Percentiles rank a stretch among this genome's conserved stretches.
Conservation (phyloP, 2,888 invertebrate genomes). For the Entomobrya proxima region DNA sequence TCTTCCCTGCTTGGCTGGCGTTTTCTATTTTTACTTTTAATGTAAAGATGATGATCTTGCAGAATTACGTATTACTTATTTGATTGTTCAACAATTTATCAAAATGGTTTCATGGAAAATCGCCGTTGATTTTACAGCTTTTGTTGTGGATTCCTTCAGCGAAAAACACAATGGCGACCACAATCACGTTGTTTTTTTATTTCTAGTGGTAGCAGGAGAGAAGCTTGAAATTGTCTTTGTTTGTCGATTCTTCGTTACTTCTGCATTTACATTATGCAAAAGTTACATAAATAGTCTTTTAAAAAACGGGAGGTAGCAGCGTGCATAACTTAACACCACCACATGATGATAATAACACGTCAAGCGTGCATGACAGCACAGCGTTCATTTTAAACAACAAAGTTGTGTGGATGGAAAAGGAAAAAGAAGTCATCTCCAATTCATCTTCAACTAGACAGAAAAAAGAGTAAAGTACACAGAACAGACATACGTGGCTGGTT, state of each 20-base stretch:
- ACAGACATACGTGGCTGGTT: constrained; percentile 6
- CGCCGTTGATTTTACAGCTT: constrained; percentile 16
- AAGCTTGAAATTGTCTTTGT: constrained; percentile 35
- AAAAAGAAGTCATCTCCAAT: constrained; percentile 47
- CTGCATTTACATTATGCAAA: constrained; percentile 29
- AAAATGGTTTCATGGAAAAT: constrained; percentile 43
- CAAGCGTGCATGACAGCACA: constrained; percentile 65
- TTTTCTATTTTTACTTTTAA: neutral
- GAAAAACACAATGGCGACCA: constrained; percentile 28
- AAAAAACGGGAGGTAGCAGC: constrained; percentile 13
- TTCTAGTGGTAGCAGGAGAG: neutral
- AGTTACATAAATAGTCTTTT: constrained; percentile 7
- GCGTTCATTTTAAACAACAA: constrained; percentile 1
- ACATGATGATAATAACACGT: constrained; percentile 59
- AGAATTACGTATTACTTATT: constrained; percentile 20
- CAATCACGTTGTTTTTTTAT: constrained; percentile 20
- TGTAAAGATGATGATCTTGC: constrained; percentile 20
- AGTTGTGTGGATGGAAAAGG: neutral
- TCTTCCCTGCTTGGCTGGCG: neutral
- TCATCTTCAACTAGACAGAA: constrained; percentile 56
- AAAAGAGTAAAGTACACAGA: constrained; percentile 22
- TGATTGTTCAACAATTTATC: constrained; percentile 31
- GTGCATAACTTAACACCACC: constrained; percentile 57
- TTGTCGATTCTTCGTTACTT: constrained; percentile 25
- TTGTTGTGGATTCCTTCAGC: constrained; percentile 17